Evolutionary conservation across 2,797 vertebrate species (phyloP).

Genomic region (Pelochelys cantorii): DNA sequence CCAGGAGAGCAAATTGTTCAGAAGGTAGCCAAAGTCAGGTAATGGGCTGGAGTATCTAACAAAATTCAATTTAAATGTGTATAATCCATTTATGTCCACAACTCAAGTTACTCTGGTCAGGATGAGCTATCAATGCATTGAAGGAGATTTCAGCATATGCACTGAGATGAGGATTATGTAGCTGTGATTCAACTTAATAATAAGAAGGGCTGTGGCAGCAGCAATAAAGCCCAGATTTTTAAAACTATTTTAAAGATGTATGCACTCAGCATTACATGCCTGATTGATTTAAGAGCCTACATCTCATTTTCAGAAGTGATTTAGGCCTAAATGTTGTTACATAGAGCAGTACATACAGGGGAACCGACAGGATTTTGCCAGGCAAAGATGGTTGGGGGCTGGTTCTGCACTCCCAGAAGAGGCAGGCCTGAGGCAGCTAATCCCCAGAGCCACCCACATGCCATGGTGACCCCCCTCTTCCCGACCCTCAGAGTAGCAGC

Average conservation of each 20-base stretch:
- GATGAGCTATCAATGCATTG: background rate
- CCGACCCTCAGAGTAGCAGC: no score
- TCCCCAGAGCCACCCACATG: no score
- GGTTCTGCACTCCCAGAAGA: no score
- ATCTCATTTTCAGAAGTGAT: background rate
- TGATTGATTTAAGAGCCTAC: background rate
- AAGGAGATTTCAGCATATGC: constrained; percentile 51
- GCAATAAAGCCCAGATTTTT: background rate
- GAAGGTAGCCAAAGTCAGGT: constrained; percentile 35
- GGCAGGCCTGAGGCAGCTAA: no score
- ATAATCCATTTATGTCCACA: constrained; percentile 7
- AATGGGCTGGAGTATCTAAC: constrained; percentile 30
- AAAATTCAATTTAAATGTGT: constrained; percentile 30
- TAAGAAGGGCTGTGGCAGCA: background rate
- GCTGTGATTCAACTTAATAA: constrained; percentile 28
- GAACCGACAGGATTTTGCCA: no score
- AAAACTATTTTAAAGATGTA: background rate
- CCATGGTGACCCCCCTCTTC: no score
- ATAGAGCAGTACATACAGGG: background rate
- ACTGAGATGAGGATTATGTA: constrained; percentile 56
- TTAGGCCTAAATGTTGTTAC: background rate
- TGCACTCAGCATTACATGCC: background rate
- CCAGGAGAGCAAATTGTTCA: constrained; percentile 24
- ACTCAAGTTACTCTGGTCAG: background rate
- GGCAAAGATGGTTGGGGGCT: no score